These are phyloP conservation scores for Lithophane leautieri DNA, from an alignment of 2,888 invertebrate genomes.

Conservation along the genomic window DNA sequence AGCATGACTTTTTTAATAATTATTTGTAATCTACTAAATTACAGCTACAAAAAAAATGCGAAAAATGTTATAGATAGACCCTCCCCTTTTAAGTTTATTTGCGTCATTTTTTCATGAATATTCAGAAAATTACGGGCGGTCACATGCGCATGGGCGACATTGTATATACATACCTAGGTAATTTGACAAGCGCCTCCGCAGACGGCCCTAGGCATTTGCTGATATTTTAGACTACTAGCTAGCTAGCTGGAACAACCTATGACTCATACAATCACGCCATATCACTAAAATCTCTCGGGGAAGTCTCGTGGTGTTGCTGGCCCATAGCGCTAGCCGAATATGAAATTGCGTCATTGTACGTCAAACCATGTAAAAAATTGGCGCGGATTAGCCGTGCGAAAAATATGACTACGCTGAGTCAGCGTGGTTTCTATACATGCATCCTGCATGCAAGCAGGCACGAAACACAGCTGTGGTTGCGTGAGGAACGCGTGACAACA, in stretches of 20 bases:
- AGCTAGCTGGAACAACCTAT: not conserved
- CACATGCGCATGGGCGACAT: too few relatives aligned
- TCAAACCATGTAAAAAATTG: constrained; percentile 56
- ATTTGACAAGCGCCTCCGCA: not conserved
- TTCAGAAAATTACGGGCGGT: too few relatives aligned
- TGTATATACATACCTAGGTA: not conserved
- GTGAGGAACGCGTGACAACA: constrained; percentile 77
- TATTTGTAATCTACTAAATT: too few relatives aligned
- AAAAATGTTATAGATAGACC: too few relatives aligned
- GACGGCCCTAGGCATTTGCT: not conserved
- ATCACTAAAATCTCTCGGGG: constrained; percentile 9
- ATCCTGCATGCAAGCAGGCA: constrained; percentile 64
- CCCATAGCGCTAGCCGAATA: constrained; percentile 14
- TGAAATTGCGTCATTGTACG: constrained; percentile 62
- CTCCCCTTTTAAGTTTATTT: too few relatives aligned
- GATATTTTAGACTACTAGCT: constrained; percentile 11
- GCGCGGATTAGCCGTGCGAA: constrained; percentile 34
- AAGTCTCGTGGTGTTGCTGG: constrained; percentile 24
- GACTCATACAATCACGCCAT: constrained; percentile 13
- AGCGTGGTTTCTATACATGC: constrained; percentile 58
- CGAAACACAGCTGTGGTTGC: constrained; percentile 66
- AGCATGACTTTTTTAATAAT: too few relatives aligned
- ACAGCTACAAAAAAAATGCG: too few relatives aligned
- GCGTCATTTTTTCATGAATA: too few relatives aligned
- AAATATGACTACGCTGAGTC: constrained; percentile 48